phyloP scores from a whole-genome alignment of 2,797 vertebrate genomes.

The Ctenochaetus hawaiiensis region DNA sequence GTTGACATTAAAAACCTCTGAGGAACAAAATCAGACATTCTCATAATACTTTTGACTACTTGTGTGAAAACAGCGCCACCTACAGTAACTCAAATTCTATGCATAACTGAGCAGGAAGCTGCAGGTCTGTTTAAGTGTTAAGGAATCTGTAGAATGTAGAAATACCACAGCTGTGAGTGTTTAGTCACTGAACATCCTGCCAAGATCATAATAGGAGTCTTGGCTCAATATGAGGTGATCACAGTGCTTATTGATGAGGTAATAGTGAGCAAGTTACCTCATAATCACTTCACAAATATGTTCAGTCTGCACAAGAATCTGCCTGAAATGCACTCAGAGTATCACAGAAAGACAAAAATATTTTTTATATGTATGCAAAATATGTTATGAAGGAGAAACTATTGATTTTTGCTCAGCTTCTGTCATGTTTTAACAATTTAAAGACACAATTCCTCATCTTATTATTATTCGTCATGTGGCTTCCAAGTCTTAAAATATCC shows the following conservation, averaged over 20 bases:
- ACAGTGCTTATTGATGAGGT: not conserved
- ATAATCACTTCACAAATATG: constrained; percentile 10
- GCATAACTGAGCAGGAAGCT: not conserved
- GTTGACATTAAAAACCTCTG: too few species aligned
- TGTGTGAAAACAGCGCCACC: not conserved
- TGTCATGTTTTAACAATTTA: not conserved
- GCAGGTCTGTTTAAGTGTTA: constrained; percentile 17
- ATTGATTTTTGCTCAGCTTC: not conserved
- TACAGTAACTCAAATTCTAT: constrained; percentile 1
- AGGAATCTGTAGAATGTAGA: constrained; percentile 1
- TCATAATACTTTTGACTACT: too few species aligned
- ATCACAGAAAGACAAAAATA: not conserved
- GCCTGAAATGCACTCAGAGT: not conserved
- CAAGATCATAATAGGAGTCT: constrained; percentile 16
- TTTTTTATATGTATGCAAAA: not conserved
- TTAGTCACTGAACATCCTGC: constrained; percentile 6
- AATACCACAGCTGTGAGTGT: constrained; percentile 27
- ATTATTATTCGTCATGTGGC: not conserved
- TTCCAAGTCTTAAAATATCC: too few species aligned
- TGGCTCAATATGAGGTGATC: not conserved
- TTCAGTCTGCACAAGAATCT: not conserved
- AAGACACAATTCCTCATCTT: not conserved
- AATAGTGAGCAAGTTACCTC: not conserved
- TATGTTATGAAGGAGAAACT: not conserved
- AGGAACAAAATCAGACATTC: too few species aligned